Evolutionary conservation across 2,888 invertebrate genomes (phyloP), one percentile per base, ranked within the genome.

Genomic region (Cylloceria caligata): DNA sequence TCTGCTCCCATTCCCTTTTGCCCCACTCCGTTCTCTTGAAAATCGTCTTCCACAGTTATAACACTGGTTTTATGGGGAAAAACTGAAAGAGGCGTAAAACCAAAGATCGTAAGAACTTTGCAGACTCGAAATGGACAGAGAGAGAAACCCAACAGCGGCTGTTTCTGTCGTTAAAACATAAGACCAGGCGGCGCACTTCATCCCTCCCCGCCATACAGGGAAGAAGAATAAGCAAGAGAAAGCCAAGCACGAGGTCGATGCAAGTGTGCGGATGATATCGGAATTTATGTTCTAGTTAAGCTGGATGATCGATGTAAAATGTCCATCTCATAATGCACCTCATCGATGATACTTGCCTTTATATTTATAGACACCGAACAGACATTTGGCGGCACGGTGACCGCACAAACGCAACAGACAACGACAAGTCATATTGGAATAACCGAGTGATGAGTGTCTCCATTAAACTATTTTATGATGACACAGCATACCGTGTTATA

Each of bases 261-360:
- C 62, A 62, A 24, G 24, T 36, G 3, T 36, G 47, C 21, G 47
- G 16, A n/a, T n/a, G n/a, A n/a, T 52, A 67, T 62, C 7, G 21
- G 34, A 55, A 24, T 65, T 73, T 73, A 79, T 42, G 49, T 16
- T 45, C 13, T 30, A 34, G 57, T 65, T 67, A 72, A 72, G 65
- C 55, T 16, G 24, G 55, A 72, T 60, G 11, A 65, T 72, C 36
- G 30, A 64, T 21, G 13, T 21, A 21, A 57, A 34, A 78, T 36
- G 13, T 36, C 45, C 19, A n/a, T 64, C 7, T 64, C 64, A 16
- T 13, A 19, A 49, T 9, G 11, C 42, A 7, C 30, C 42, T 6
- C 30, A 34, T 47, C 16, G 16, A 45, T 24, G 16, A 39, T 64
- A 42, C n/a, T 5, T n/a, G 45, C 16, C 19, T n/a, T 65, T 30